Conservation (phyloP, 2,888 invertebrate species). For the Euclidia mi region DNA sequence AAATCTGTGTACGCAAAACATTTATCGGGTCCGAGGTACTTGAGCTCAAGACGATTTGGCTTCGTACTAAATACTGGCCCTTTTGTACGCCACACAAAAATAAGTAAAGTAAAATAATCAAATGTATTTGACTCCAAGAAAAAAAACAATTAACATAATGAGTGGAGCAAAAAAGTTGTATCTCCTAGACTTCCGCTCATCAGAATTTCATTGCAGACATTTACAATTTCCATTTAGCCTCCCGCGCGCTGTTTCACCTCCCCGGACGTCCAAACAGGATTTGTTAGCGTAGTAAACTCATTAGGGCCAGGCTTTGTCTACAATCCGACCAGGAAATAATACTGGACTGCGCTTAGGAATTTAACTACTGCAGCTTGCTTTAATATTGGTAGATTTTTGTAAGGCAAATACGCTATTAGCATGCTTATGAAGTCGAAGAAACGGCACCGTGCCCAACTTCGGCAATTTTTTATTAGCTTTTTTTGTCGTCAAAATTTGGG, state of each 20-base stretch:
- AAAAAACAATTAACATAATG: slow-evolving; percentile 51
- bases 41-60: background rate
- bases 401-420: slow-evolving; percentile 44
- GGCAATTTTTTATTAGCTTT: slow-evolving; percentile 44
- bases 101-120: slow-evolving; percentile 32
- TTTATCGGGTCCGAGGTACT: too few relatives aligned
- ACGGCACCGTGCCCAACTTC: slow-evolving; percentile 16
- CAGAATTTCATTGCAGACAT: slow-evolving; percentile 59
- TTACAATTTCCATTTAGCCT: slow-evolving; percentile 56
- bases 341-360: slow-evolving; percentile 59
- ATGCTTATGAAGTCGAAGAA: slow-evolving; percentile 44
- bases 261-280: slow-evolving; percentile 59
- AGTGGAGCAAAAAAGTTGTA: slow-evolving; percentile 32
- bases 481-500: slow-evolving; percentile 12
- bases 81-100: slow-evolving; percentile 20
- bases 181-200: slow-evolving; percentile 44
- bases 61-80: slow-evolving; percentile 1
- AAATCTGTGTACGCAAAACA: background rate
- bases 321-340: slow-evolving; percentile 60
- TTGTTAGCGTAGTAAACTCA: slow-evolving; percentile 69
- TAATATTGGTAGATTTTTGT: slow-evolving; percentile 36
- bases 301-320: slow-evolving; percentile 65
- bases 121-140: slow-evolving; percentile 24
- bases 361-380: slow-evolving; percentile 21
- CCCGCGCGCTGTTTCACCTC: slow-evolving; percentile 8